Base-by-base conservation (phyloP, 1,140 invertebrate genomes). In the Heterodera carotae region DNA sequence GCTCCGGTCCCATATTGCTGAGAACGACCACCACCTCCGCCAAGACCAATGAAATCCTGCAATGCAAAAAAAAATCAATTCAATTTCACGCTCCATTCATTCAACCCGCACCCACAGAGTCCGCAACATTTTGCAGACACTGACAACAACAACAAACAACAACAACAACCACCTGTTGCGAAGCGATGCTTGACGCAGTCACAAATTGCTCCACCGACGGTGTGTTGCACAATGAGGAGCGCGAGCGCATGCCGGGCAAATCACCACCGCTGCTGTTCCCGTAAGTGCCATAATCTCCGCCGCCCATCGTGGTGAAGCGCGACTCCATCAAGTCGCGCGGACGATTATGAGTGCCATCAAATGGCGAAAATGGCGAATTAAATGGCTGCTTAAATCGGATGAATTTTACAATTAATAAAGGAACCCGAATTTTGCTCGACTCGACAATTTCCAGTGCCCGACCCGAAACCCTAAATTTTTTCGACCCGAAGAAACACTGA, bases 171-270 rank as follows among this genome's bases (percentile, higher is more conserved):
- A 59, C 48, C 33, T 56, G 71, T 43, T 62, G 56, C 2, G 71
- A 74, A 62, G 59, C 64, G 18, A 56, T 56, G 48, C 48, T 56
- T 18, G 48, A 74, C 31, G 71, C 33, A 59, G 67, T 25, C 10
- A 64, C 43, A 25, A 67, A 78, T 25, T 59, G 59, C 10, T 79
- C 78, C 56, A 79, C 29, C 31, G 78, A 66, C 34, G 78, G 78
- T 27, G 78, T 79, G 22, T 31, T 80, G 64, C 78, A 79, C 18
- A 76, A 79, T 18, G 78, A 79, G 22, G 78, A 81, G 36, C 78
- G 78, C 29, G 78, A 80, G 33, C 53, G 73, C 75, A 78, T 66
- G 15, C 60, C 31, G n/a, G 76, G 31, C 25, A 39, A 25, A 2
- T 76, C 62, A n/a, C 29, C 7, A 10, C 75, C 27, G 7, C 39